Evolutionary conservation across 1,140 invertebrate species (phyloP).

Genomic region (Pantala flavescens): DNA sequence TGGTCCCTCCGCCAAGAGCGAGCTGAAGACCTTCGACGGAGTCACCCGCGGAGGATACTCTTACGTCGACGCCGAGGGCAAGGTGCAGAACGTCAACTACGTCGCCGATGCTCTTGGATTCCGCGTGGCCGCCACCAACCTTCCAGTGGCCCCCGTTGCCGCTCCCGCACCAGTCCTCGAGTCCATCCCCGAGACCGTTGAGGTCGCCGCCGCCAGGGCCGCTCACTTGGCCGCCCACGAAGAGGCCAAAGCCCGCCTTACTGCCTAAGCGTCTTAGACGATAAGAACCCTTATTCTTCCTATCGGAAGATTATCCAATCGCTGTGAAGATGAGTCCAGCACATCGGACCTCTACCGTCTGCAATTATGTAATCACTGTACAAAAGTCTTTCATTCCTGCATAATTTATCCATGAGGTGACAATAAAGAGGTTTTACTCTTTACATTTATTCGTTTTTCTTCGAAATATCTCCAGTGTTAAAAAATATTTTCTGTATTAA

Average conservation of each 20-base stretch:
- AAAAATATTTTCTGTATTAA: too few species aligned
- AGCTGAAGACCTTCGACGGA: constrained; percentile 29
- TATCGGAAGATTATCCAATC: too few species aligned
- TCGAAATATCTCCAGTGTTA: too few species aligned
- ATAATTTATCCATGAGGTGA: too few species aligned
- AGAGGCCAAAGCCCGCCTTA: neutral
- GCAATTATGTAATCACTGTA: too few species aligned
- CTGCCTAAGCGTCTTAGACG: too few species aligned
- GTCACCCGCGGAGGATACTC: constrained; percentile 33
- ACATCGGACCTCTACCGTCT: too few species aligned
- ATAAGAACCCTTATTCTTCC: too few species aligned
- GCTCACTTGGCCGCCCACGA: constrained; percentile 18
- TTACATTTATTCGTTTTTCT: too few species aligned
- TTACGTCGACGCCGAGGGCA: constrained; percentile 39
- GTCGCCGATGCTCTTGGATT: constrained; percentile 55
- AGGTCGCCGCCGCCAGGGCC: constrained; percentile 15
- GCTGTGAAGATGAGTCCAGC: too few species aligned
- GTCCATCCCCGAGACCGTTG: constrained; percentile 14
- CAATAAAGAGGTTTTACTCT: too few species aligned
- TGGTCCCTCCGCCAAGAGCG: constrained; percentile 27
- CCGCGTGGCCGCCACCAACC: constrained; percentile 50
- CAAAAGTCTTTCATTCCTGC: too few species aligned
- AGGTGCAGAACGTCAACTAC: constrained; percentile 35
- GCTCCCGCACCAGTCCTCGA: constrained; percentile 16
- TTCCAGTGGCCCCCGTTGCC: constrained; percentile 34